A percentile compares a stretch with the other conserved stretches of the same genome.
phyloP scores from a whole-genome alignment of 1,140 invertebrate genomes.

The Trachelipus rathkii region DNA sequence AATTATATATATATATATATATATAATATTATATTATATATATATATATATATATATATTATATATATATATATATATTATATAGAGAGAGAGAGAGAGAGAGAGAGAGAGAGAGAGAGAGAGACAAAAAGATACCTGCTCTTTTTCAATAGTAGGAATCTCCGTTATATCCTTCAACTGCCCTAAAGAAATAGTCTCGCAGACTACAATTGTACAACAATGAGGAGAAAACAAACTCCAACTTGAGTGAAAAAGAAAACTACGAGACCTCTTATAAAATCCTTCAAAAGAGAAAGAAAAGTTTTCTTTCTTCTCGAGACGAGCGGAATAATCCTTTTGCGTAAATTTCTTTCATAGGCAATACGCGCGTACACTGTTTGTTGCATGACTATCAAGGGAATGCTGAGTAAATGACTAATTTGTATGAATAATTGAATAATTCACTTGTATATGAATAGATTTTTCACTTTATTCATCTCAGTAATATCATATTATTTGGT shows the following conservation, averaged over 20 bases:
- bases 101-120: too few species aligned
- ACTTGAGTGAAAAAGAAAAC: slow-evolving; percentile 35
- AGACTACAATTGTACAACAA: slow-evolving; percentile 42
- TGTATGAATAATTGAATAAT: too few species aligned
- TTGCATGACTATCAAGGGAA: background rate
- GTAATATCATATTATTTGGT: too few species aligned
- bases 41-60: too few species aligned
- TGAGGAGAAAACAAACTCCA: slow-evolving; percentile 43
- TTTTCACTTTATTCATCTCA: too few species aligned
- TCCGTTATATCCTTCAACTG: slow-evolving; percentile 32
- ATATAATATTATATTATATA: too few species aligned
- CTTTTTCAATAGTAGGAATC: slow-evolving; percentile 24
- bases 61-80: too few species aligned
- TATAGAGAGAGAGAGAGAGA: too few species aligned
- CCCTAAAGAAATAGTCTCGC: slow-evolving; percentile 40
- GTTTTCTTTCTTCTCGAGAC: background rate
- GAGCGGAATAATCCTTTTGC: background rate
- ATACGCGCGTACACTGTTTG: background rate
- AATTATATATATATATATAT: too few species aligned
- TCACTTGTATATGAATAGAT: too few species aligned
- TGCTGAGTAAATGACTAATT: too few species aligned
- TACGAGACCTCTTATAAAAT: background rate
- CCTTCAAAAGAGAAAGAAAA: background rate
- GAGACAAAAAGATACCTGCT: too few species aligned
- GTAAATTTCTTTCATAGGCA: background rate